phyloP scores from a whole-genome alignment of 2,113 vertebrate species.

The Dasyprocta punctata region DNA sequence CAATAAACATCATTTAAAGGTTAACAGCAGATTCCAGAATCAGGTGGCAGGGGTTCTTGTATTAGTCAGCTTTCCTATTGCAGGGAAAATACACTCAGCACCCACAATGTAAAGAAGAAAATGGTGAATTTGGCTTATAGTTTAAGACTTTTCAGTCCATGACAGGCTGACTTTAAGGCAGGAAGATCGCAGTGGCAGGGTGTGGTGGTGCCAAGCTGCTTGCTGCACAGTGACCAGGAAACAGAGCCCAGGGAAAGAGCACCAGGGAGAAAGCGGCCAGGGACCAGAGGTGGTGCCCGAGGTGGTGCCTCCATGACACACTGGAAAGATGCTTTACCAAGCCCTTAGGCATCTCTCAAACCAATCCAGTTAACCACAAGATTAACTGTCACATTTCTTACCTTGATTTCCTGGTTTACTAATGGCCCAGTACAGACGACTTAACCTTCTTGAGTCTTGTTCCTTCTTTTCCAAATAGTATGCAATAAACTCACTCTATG shows the following conservation, averaged over 20 bases:
- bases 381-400: neutral
- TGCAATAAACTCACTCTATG: neutral
- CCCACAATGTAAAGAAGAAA: neutral
- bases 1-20: neutral
- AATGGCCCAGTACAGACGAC: neutral
- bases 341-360: neutral
- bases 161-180: neutral
- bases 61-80: neutral
- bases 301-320: neutral
- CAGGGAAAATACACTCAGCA: neutral
- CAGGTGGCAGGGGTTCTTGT: neutral
- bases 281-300: neutral
- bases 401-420: neutral
- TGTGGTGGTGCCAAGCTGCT: neutral
- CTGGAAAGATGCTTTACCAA: neutral
- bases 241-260: neutral
- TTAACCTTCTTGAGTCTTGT: neutral
- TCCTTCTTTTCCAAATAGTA: neutral
- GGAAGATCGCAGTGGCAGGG: neutral
- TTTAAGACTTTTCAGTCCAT: neutral
- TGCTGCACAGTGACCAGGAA: neutral
- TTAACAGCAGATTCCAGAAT: neutral
- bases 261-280: neutral
- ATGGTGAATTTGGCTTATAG: neutral
- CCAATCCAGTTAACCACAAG: neutral